phyloP scores from a whole-genome alignment of 2,797 vertebrate species.

The Poeciliopsis gracilis region DNA sequence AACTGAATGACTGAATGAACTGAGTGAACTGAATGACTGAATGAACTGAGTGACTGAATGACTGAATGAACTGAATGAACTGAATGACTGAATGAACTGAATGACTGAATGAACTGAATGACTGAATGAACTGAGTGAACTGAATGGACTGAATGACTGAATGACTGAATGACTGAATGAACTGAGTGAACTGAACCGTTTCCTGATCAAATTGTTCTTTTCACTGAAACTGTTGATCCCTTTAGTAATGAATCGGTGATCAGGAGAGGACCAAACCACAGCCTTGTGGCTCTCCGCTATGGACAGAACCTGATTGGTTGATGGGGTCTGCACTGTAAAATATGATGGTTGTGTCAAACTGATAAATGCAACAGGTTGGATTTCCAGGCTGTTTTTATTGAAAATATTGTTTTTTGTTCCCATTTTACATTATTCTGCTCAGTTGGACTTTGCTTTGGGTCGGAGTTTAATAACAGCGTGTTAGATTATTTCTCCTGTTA shows the following conservation, averaged over 20 bases:
- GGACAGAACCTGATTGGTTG: neutral
- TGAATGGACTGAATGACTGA: neutral
- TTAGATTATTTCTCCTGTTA: no score
- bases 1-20: neutral
- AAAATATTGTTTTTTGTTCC: no score
- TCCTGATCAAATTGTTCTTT: neutral
- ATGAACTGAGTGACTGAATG: no score
- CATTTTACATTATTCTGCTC: no score
- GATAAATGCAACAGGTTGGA: neutral
- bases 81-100: no score
- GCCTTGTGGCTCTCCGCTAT: neutral
- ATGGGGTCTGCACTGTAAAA: neutral
- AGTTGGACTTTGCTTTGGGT: no score
- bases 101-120: no score
- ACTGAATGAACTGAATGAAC: no score
- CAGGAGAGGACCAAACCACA: neutral
- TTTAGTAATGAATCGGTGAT: neutral
- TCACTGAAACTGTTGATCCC: neutral
- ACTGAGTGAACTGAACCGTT: neutral
- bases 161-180: no score
- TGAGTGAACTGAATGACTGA: no score
- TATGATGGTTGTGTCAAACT: neutral
- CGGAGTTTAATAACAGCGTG: no score
- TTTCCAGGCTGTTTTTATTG: no score
- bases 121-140: neutral